Percentiles rank a stretch among this genome's conserved stretches.
Evolutionary conservation across 2,797 vertebrate species (phyloP).

Genomic region (Tiaroga cobitis): DNA sequence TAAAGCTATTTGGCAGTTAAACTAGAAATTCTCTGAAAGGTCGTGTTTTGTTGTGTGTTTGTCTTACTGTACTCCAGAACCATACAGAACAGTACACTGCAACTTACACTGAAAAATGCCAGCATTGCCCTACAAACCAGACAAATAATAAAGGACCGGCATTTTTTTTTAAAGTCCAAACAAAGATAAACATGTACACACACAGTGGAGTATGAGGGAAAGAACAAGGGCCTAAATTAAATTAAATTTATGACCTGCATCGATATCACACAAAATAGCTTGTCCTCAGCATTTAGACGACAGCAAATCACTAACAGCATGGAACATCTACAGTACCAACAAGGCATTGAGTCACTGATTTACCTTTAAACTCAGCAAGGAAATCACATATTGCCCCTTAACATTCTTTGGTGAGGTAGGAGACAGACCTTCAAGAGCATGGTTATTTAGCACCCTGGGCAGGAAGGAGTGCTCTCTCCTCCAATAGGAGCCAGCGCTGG

Average conservation of each 20-base stretch:
- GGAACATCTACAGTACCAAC: constrained; percentile 25
- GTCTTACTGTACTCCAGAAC: not conserved
- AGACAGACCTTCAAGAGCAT: constrained; percentile 37
- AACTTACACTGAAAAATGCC: not conserved
- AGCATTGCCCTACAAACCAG: not conserved
- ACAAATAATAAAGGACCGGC: not conserved
- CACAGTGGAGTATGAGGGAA: not conserved
- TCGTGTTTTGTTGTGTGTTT: not conserved
- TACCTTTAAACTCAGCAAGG: constrained; percentile 47
- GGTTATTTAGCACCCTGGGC: constrained; percentile 59
- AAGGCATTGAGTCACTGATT: constrained; percentile 47
- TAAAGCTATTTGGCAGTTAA: not conserved
- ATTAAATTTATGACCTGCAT: constrained; percentile 46
- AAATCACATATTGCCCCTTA: constrained; percentile 7
- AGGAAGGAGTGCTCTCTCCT: constrained; percentile 47
- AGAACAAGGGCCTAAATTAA: not conserved
- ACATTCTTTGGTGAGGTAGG: constrained; percentile 47
- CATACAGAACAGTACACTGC: not conserved
- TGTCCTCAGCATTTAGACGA: constrained; percentile 44
- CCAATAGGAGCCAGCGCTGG: constrained; percentile 46
- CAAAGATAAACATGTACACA: not conserved
- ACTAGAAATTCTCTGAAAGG: not conserved
- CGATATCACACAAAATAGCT: constrained; percentile 48
- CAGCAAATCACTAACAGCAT: constrained; percentile 53
- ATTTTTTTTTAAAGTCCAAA: constrained; percentile 7